phyloP scores from a whole-genome alignment of 2,797 vertebrate species.

The Orestias chungarensis region DNA sequence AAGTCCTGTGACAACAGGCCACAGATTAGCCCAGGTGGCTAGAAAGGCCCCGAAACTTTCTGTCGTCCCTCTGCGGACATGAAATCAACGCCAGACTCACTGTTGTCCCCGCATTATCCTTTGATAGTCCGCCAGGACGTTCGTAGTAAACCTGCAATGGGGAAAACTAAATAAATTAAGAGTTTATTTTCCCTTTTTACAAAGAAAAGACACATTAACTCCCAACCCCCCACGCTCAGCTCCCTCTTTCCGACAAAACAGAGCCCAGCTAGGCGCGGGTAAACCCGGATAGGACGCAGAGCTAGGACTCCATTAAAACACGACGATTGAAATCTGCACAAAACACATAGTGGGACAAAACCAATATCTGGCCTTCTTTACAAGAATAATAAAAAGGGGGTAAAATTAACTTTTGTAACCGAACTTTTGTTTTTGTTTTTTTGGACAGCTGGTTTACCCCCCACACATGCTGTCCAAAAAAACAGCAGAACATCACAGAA shows the following conservation, averaged over 20 bases:
- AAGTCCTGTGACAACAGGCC: constrained; percentile 49
- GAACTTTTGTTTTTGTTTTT: too few species aligned
- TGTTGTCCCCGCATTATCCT: constrained; percentile 85
- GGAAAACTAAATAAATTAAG: constrained; percentile 20
- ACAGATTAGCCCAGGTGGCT: constrained; percentile 44
- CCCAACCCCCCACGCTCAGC: constrained; percentile 79
- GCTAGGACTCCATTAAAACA: constrained; percentile 47
- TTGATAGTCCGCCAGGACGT: constrained; percentile 12
- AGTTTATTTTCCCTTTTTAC: background rate
- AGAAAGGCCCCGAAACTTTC: constrained; percentile 47
- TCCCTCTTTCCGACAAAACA: constrained; percentile 77
- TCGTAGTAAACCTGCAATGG: constrained; percentile 68
- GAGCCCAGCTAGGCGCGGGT: constrained; percentile 57
- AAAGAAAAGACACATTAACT: constrained; percentile 30
- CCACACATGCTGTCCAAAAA: constrained; percentile 64
- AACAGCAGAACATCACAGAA: background rate
- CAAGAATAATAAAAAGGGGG: too few species aligned
- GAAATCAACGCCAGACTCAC: constrained; percentile 64
- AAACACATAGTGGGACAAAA: rapidly evolving
- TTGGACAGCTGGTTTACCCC: constrained; percentile 58
- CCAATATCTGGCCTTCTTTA: too few species aligned
- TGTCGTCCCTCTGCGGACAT: constrained; percentile 2
- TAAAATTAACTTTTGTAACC: constrained; percentile 6
- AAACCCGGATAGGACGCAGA: constrained; percentile 55
- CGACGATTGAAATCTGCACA: rapidly evolving